Conservation (phyloP, 2,888 invertebrate species). For the Yponomeuta plumbellus region DNA sequence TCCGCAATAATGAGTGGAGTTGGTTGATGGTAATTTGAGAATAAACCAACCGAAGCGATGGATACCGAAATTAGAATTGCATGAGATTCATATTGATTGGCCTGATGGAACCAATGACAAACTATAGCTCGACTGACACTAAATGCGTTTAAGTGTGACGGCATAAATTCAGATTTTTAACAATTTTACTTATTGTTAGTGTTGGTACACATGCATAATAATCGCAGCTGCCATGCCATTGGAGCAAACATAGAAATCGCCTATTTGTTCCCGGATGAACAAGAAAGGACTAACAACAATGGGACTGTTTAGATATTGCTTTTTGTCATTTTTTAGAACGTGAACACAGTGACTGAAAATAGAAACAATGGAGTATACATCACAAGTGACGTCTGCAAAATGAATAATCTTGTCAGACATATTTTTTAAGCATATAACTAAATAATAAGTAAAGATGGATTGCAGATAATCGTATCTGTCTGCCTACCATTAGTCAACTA, state of each 20-base stretch:
- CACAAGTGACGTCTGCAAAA: too few species aligned
- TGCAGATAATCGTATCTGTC: too few species aligned
- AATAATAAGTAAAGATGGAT: too few species aligned
- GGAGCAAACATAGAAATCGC: background rate
- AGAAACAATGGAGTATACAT: background rate
- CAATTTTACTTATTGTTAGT: slow-evolving; percentile 35
- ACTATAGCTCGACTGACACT: slow-evolving; percentile 37
- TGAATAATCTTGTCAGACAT: too few species aligned
- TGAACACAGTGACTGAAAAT: background rate
- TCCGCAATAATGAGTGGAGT: too few species aligned
- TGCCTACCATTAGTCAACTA: too few species aligned
- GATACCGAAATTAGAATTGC: background rate
- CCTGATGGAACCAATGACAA: slow-evolving; percentile 41
- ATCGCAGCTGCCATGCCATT: background rate
- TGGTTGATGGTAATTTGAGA: background rate
- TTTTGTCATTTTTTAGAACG: background rate
- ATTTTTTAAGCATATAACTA: too few species aligned
- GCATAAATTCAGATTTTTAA: slow-evolving; percentile 46
- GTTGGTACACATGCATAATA: background rate
- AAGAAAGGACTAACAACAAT: background rate
- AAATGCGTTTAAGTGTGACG: slow-evolving; percentile 44
- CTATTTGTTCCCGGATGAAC: background rate
- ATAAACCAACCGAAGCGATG: background rate
- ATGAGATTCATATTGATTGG: slow-evolving; percentile 24
- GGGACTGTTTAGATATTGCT: background rate